Percentiles rank a stretch among this genome's conserved stretches.
These are phyloP conservation scores for Brachionus sp. DNA, from an alignment of 1,140 invertebrate species.

Conservation along the genomic window DNA sequence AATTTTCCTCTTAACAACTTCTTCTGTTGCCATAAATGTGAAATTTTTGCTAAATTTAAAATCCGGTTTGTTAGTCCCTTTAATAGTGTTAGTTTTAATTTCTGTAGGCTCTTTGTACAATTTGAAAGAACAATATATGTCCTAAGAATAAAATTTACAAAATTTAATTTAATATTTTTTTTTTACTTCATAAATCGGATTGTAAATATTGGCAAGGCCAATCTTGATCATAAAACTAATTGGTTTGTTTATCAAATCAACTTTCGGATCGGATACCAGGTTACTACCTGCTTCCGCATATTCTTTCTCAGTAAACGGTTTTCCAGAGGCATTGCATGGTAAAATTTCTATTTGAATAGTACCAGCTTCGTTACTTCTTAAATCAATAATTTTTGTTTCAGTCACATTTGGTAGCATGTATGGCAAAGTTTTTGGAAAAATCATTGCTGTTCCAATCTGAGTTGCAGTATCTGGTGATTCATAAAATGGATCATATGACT, in stretches of 20 bases:
- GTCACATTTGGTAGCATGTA: slow-evolving; percentile 61
- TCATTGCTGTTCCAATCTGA: slow-evolving; percentile 64
- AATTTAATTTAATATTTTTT: background rate
- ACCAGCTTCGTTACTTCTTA: slow-evolving; percentile 63
- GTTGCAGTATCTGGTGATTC: slow-evolving; percentile 64
- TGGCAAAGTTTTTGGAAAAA: slow-evolving; percentile 64
- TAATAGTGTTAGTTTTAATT: background rate
- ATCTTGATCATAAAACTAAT: slow-evolving; percentile 28
- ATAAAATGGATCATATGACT: slow-evolving; percentile 63
- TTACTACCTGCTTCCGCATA: slow-evolving; percentile 51
- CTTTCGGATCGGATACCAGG: slow-evolving; percentile 61
- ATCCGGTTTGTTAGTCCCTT: slow-evolving; percentile 3
- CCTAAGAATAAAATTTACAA: background rate
- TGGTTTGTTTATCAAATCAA: slow-evolving; percentile 51
- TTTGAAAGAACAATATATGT: slow-evolving; percentile 42
- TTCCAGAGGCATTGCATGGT: slow-evolving; percentile 60
- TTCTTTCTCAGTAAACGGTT: slow-evolving; percentile 62
- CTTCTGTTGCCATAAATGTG: background rate
- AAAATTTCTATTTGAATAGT: slow-evolving; percentile 62
- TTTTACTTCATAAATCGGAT: slow-evolving; percentile 38
- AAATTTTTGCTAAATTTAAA: slow-evolving; percentile 39
- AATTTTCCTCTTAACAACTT: background rate
- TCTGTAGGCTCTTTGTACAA: background rate
- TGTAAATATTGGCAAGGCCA: background rate
- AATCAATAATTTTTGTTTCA: slow-evolving; percentile 63